A percentile compares a stretch with the other conserved stretches of the same genome.
Conservation (phyloP, 2,797 vertebrate genomes). For the Podarcis lilfordi region DNA sequence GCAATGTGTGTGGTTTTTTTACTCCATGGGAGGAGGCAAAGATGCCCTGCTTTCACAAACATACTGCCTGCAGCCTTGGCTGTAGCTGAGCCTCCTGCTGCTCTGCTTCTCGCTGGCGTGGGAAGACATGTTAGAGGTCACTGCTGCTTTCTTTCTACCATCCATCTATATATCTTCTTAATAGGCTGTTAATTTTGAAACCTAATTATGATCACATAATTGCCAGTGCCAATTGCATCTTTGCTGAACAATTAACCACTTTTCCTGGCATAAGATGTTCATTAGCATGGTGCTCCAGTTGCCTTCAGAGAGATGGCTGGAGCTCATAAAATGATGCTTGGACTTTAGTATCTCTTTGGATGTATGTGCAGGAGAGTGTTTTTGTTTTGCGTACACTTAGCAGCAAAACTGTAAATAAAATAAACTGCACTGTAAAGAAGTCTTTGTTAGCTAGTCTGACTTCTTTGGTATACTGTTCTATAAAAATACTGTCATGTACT, state of each 20-base stretch:
- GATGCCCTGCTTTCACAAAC: background rate
- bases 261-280: constrained; percentile 8
- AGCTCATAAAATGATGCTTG: background rate
- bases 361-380: background rate
- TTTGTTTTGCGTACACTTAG: background rate
- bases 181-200: constrained; percentile 46
- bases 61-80: background rate
- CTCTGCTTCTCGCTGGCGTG: background rate
- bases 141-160: constrained; percentile 5
- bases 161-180: background rate
- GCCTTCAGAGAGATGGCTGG: constrained; percentile 18
- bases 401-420: background rate
- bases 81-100: background rate
- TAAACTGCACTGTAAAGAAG: background rate
- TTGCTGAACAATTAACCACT: constrained; percentile 25
- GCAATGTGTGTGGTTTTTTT: background rate
- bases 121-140: background rate
- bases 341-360: background rate
- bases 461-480: background rate
- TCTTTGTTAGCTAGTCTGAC: background rate
- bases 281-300: background rate
- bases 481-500: background rate
- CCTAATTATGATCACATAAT: constrained; percentile 23
- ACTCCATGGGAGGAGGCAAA: background rate
- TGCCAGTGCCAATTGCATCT: constrained; percentile 26